Evolutionary conservation across 1,140 invertebrate species (phyloP).

Genomic region (Rhagoletis zephyria): DNA sequence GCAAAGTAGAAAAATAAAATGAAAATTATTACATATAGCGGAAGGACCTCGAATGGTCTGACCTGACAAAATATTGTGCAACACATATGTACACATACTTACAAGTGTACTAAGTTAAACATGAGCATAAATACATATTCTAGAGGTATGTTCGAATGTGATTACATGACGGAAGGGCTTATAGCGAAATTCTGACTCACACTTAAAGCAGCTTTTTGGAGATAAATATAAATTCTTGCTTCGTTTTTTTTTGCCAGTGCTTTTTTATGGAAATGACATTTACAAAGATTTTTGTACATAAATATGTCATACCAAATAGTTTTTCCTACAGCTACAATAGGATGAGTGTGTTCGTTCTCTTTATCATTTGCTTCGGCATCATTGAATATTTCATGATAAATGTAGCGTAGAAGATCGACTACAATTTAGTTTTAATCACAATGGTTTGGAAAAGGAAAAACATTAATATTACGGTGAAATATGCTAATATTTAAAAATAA

Average conservation of each 20-base stretch:
- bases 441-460: too few relatives aligned
- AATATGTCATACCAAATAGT: too few relatives aligned
- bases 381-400: too few relatives aligned
- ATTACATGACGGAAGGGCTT: conserved; percentile 18
- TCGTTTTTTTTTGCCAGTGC: not conserved
- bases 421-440: too few relatives aligned
- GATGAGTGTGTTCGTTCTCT: too few relatives aligned
- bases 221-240: not conserved
- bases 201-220: not conserved
- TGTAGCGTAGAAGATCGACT: too few relatives aligned
- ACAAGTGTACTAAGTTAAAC: not conserved
- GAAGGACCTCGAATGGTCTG: not conserved
- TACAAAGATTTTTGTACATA: not conserved
- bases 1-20: not conserved
- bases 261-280: conserved; percentile 19
- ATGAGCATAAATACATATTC: not conserved
- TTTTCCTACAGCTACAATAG: too few relatives aligned
- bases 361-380: too few relatives aligned
- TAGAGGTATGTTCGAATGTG: not conserved
- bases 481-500: too few relatives aligned
- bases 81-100: not conserved
- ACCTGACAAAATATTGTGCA: conserved; percentile 9
- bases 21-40: not conserved
- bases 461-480: too few relatives aligned
- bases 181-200: not conserved